Evolutionary conservation across 1,140 invertebrate genomes (phyloP).

Genomic region (Eupristina koningsbergeri): DNA sequence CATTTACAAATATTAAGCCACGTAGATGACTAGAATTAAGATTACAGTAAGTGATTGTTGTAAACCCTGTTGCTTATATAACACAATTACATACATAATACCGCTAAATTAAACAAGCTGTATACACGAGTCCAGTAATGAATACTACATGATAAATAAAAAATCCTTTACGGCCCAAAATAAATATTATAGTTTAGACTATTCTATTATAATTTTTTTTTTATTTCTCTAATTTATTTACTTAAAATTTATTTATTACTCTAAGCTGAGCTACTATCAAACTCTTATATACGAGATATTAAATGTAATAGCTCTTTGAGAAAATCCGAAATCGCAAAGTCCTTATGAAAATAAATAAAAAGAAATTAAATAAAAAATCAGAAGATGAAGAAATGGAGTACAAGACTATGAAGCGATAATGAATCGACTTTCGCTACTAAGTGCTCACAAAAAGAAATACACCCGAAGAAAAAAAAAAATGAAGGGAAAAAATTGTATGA

Average conservation of each 20-base stretch:
- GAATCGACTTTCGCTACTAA: conserved; percentile 58
- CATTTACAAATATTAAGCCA: too few relatives aligned
- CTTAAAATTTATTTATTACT: not conserved
- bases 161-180: too few relatives aligned
- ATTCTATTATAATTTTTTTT: too few relatives aligned
- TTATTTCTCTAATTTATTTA: not conserved
- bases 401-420: conserved; percentile 54
- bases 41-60: too few relatives aligned
- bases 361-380: not conserved
- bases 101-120: too few relatives aligned
- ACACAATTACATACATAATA: too few relatives aligned
- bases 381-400: conserved; percentile 52
- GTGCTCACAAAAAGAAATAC: not conserved
- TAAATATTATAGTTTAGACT: too few relatives aligned
- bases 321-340: conserved; percentile 7
- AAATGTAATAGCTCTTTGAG: conserved; percentile 52
- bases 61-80: too few relatives aligned
- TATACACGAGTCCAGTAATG: too few relatives aligned
- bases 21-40: too few relatives aligned
- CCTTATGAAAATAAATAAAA: conserved; percentile 51
- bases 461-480: conserved; percentile 37
- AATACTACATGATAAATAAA: too few relatives aligned
- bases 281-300: conserved; percentile 50
- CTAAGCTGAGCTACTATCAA: conserved; percentile 18
- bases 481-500: conserved; percentile 43